phyloP scores from a whole-genome alignment of 2,888 invertebrate genomes.

The Neoscelio sp. region DNA sequence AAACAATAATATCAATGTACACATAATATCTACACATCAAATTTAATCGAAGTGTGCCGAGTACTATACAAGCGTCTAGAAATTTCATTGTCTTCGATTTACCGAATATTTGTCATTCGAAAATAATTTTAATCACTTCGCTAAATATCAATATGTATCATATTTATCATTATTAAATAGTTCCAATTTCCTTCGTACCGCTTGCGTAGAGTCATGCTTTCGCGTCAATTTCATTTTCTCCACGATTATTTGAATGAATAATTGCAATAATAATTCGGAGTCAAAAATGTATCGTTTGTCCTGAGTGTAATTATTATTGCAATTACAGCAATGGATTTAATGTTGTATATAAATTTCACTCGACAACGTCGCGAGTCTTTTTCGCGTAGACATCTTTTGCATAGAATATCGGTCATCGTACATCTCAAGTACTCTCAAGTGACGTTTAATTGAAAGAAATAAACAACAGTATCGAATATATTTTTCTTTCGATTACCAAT shows the following conservation, averaged over 20 bases:
- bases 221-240: background rate
- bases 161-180: conserved; percentile 21
- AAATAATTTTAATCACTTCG: conserved; percentile 27
- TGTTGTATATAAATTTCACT: conserved; percentile 26
- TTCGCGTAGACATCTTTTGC: conserved; percentile 8
- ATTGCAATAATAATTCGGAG: conserved; percentile 22
- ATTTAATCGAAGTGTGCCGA: conserved; percentile 56
- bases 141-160: conserved; percentile 30
- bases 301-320: conserved; percentile 26
- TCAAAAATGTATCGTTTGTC: conserved; percentile 6
- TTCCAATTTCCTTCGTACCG: conserved; percentile 12
- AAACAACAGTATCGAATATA: no score
- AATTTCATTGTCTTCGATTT: conserved; percentile 59
- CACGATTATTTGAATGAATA: background rate
- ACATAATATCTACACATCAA: conserved; percentile 57
- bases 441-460: background rate
- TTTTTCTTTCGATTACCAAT: no score
- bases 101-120: conserved; percentile 32
- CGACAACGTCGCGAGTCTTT: conserved; percentile 5
- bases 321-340: conserved; percentile 24
- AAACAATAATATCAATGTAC: conserved; percentile 60
- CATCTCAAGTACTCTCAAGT: background rate
- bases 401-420: background rate
- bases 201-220: conserved; percentile 8
- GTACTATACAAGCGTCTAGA: conserved; percentile 37